Evolutionary conservation across 1,140 invertebrate genomes (phyloP).

Genomic region (Parasteatoda tepidariorum): DNA sequence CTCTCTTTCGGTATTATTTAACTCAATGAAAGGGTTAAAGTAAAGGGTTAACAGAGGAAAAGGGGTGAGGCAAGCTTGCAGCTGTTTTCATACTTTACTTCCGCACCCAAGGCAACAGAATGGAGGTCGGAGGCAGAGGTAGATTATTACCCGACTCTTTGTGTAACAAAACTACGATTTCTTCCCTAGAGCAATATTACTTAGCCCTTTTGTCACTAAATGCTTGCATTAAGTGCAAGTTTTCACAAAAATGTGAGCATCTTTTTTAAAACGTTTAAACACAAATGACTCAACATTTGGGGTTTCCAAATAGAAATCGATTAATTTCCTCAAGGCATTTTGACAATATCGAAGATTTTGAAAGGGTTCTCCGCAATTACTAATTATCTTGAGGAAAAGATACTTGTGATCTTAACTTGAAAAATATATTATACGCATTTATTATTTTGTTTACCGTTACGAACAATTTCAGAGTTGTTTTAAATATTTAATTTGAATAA

Average conservation of each 20-base stretch:
- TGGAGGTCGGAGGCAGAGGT: constrained; percentile 24
- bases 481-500: no score
- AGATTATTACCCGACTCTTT: constrained; percentile 32
- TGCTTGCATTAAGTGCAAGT: background rate
- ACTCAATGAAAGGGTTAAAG: constrained; percentile 33
- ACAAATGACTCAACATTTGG: background rate
- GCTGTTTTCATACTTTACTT: constrained; percentile 29
- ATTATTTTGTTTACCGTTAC: no score
- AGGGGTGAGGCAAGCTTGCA: constrained; percentile 16
- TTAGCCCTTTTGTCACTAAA: background rate
- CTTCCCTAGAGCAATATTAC: background rate
- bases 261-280: background rate
- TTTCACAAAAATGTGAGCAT: constrained; percentile 5
- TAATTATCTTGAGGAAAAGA: no score
- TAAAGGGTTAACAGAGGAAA: constrained; percentile 28
- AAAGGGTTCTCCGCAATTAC: no score
- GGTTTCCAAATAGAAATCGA: no score
- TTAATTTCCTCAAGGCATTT: no score
- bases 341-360: no score
- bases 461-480: no score
- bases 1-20: background rate
- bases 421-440: no score
- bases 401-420: no score
- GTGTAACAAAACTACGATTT: background rate
- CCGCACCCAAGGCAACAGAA: constrained; percentile 43